Evolutionary conservation across 2,888 invertebrate species (phyloP), one percentile per base, ranked within the genome.

Genomic region (Calliphora vomitoria): DNA sequence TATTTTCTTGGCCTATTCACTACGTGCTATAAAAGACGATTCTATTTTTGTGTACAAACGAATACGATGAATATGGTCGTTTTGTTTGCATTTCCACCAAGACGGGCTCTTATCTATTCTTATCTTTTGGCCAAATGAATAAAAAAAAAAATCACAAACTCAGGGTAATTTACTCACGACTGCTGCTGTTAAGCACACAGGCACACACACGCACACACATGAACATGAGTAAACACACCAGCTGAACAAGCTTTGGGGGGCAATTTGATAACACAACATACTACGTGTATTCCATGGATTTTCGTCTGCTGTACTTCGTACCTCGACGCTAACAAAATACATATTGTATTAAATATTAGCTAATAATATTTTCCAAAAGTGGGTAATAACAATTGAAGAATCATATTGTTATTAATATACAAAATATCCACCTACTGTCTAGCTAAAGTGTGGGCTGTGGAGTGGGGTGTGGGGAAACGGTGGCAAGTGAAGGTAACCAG

Each of bases 301-400:
- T 83, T 81, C 72, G 88, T 88, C 83, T 87, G 66, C 47, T 88
- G 88, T 85, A 89, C 89, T 89, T 89, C 83, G 89, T 78, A 86
- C 88, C 83, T 50, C 53, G 31, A 68, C 41, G 72, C 60, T 72
- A 64, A 79, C 44, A 66, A 68, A 31, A 47, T 55, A 20, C 20
- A 25, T 41, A 25, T 8, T 50, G 8, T 64, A 6, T 31, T 44
- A 76, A 58, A 75, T 38, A 20, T 13, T 31, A 58, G n/a, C 38
- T 64, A 66, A 72, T 25, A 50, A 66, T 50, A 35, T 11, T 11
- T 50, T 64, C 35, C 35, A 41, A 64, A 76, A 64, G 66, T 66
- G 64, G 76, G 53, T 38, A 38, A 76, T 53, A 76, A 15, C 75
- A 64, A 50, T 47, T 64, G 8, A 64, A 35, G 25, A 74, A 74